Base-by-base conservation (phyloP, 2,113 vertebrate species). In the Protobothrops mucrosquamatus region DNA sequence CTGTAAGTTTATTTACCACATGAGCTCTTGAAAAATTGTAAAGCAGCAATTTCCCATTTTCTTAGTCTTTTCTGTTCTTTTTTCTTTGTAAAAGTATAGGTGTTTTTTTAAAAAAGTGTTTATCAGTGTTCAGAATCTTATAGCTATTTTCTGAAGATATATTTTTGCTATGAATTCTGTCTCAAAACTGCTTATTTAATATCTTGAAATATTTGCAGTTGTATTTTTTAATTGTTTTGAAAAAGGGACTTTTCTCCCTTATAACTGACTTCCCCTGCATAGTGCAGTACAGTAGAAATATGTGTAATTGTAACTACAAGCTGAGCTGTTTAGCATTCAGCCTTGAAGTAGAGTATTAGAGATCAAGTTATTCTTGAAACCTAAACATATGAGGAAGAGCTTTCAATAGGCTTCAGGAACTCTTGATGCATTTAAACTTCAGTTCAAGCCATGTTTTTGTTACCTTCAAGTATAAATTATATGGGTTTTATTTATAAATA, bases 141-240 rank as follows among this genome's bases (percentile, higher is more conserved):
- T 95, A 97, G 94, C 96, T 98, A 97, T 97, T 98, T 97, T 97
- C 97, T 95, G 96, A 97, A 97, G 96, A 91, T 98, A 93, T 98
- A 97, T 98, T 97, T 98, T 98, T 97, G 96, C 95, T 96, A 97
- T 96, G 96, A 97, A 97, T 97, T 61, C 96, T 97, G 92, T 96
- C 95, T 97, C 97, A 81, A 81, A 96, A 95, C 97, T 97, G 97
- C 97, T 96, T 95, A 95, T 55, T 96, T 97, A 96, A 96, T 96
- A 95, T 93, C 94, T 94, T 93, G 94, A 24, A 91, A 92, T 87
- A 94, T 87, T 88, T 96, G 96, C 94, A 96, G 96, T 95, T 97
- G 97, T 93, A 54, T 95, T 95, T 95, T 96, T 94, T 85, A 94
- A 95, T 94, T 85, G 89, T 93, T 97, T 96, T 94, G 87, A 93